Evolutionary conservation across 2,888 invertebrate species (phyloP).

Genomic region (Sinotaia quadrata): DNA sequence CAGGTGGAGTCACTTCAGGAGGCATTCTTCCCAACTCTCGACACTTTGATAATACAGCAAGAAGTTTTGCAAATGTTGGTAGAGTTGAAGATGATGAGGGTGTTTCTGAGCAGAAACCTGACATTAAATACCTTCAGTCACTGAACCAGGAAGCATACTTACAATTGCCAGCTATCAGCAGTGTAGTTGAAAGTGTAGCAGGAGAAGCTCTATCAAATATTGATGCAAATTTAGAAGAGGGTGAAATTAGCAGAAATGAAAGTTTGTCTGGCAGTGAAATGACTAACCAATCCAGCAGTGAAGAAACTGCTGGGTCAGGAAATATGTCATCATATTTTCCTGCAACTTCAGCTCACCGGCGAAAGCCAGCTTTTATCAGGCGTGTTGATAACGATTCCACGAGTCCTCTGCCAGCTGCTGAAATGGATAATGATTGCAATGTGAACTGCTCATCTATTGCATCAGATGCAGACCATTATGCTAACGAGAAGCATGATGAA

Average conservation of each 20-base stretch:
- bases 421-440: background rate
- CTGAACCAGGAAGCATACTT: constrained; percentile 21
- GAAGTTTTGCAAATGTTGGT: background rate
- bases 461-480: background rate
- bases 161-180: constrained; percentile 14
- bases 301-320: background rate
- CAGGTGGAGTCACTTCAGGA: background rate
- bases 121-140: constrained; percentile 12
- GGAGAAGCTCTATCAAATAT: background rate
- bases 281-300: background rate
- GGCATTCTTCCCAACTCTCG: background rate
- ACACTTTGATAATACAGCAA: background rate
- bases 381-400: constrained; percentile 17
- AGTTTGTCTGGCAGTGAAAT: background rate
- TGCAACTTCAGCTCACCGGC: constrained; percentile 21
- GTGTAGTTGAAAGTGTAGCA: background rate
- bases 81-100: background rate
- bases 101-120: constrained; percentile 16
- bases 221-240: background rate
- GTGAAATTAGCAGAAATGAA: background rate
- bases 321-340: background rate
- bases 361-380: constrained; percentile 30
- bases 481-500: background rate
- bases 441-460: no score
- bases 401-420: background rate